A percentile compares a stretch with the other conserved stretches of the same genome.
Evolutionary conservation across 1,140 invertebrate species (phyloP).

Genomic region (Diabrotica virgifera): DNA sequence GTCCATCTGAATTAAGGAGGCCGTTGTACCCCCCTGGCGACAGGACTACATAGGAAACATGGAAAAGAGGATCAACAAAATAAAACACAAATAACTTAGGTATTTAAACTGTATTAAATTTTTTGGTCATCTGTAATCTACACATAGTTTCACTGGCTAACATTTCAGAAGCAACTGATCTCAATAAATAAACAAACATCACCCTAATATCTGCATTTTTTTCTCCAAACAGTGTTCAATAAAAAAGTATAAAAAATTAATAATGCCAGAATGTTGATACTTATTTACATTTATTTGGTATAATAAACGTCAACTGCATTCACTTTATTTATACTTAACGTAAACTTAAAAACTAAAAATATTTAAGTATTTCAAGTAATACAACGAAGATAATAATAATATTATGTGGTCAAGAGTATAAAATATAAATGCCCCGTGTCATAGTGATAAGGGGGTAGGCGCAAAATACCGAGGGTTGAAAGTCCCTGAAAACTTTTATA

Average conservation of each 20-base stretch:
- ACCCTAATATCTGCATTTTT: not conserved
- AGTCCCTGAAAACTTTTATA: not conserved
- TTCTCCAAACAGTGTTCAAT: not conserved
- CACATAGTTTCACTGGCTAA: not conserved
- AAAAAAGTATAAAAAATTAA: slow-evolving; percentile 3
- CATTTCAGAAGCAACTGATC: not conserved
- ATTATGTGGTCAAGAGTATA: not conserved
- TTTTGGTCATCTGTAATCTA: not conserved
- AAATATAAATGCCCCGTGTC: not conserved
- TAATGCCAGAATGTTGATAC: not conserved
- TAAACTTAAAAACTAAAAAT: not conserved
- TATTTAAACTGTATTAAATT: not conserved
- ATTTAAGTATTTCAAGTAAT: not conserved
- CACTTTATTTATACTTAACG: not conserved
- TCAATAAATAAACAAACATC: not conserved
- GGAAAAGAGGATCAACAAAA: too few species aligned
- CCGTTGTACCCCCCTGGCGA: too few species aligned
- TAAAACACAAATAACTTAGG: too few species aligned
- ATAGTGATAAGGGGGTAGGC: not conserved
- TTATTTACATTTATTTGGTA: slow-evolving; percentile 3
- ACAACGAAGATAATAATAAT: not conserved
- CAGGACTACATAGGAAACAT: too few species aligned
- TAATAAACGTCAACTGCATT: not conserved
- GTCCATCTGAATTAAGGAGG: too few species aligned
- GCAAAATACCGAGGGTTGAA: not conserved